Evolutionary conservation across 2,888 invertebrate species (phyloP), one percentile per base, ranked within the genome.

Genomic region (Megamerina dolium): DNA sequence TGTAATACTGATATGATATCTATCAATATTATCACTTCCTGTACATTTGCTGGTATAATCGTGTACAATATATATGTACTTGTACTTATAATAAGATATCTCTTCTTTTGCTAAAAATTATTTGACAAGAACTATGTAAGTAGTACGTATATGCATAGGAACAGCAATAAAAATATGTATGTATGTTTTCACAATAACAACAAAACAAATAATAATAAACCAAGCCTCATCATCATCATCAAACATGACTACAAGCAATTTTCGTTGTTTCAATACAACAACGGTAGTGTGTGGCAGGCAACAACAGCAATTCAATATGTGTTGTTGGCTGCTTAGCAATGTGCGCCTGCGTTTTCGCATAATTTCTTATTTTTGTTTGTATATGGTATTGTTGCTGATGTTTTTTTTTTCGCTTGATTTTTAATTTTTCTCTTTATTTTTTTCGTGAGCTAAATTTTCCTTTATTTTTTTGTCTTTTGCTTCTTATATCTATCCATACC

Each of bases 301-400:
- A 32, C 37, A 37, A 47, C 36, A 32, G 45, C 48, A 48, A n/a
- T n/a, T n/a, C n/a, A n/a, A n/a, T n/a, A n/a, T n/a, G n/a, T n/a
- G n/a, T n/a, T n/a, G n/a, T n/a, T n/a, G n/a, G n/a, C n/a, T n/a
- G n/a, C n/a, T n/a, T n/a, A n/a, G 40, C 46, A 50, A 46, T 48
- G 47, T 50, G 52, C 52, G 52, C 50, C 45, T 50, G 50, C 50
- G 49, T 51, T 50, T 48, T 50, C 47, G 50, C 47, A 44, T 50
- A 52, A 44, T 50, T 52, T 47, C 46, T 49, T 48, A 35, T 42
- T 42, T 41, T 43, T 32, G 37, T 43, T 49, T 20, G 34, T 41
- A 33, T 36, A 31, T 18, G 34, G 33, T 41, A 33, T 34, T 46
- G 40, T 26, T 44, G 45, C 41, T 46, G 31, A 27, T 35, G 35